Base-by-base conservation (phyloP, 30 jellyfish, hydroid and myxozoan species). In the Chironex yamaguchii region DNA sequence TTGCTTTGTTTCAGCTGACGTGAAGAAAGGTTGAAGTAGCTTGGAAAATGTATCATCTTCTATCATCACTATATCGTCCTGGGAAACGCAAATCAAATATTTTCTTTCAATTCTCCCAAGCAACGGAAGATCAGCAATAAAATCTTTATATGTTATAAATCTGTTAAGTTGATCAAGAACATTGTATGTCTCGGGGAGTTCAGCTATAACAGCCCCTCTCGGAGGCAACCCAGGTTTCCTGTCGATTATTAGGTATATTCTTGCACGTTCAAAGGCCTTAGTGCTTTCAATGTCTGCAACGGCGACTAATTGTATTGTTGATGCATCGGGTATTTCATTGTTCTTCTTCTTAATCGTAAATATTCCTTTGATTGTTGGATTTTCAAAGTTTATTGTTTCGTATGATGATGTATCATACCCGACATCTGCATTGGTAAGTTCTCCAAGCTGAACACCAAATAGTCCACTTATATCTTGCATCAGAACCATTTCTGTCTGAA, bases 101-200 rank as follows among this genome's bases (percentile, higher is more conserved):
- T 73, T 87, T 4, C 95, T 49, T 34, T 85, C 89, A 9, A 85
- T 71, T 34, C 84, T 73, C 28, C 95, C 89, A 13, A 85, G 49
- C 84, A 85, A 62, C 0, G 88, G 88, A 73, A 85, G 74, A 26
- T 73, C 89, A 36, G 85, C 73, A 67, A 71, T 85, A 87, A 85
- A 85, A 24, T 49, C 82, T 24, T 22, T 17, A 49, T 71, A 89
- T 29, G 36, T 63, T 54, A 73, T 62, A 75, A 85, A 72, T 34
- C 28, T 75, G 36, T 62, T 84, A 17, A 85, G 89, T 21, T 86
- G 89, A 32, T 71, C 84, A 9, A 75, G 65, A 26, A 85, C 63
- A 79, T 85, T 73, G 34, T n/a, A 23, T 33, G 50, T 72, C 34
- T 85, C 89, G 36, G 27, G 20, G 29, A 85, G 51, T 12, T 71